Percentiles rank a stretch among this genome's conserved stretches.
Conservation (phyloP, 2,888 invertebrate genomes). For the Drosophila peninsularis region DNA sequence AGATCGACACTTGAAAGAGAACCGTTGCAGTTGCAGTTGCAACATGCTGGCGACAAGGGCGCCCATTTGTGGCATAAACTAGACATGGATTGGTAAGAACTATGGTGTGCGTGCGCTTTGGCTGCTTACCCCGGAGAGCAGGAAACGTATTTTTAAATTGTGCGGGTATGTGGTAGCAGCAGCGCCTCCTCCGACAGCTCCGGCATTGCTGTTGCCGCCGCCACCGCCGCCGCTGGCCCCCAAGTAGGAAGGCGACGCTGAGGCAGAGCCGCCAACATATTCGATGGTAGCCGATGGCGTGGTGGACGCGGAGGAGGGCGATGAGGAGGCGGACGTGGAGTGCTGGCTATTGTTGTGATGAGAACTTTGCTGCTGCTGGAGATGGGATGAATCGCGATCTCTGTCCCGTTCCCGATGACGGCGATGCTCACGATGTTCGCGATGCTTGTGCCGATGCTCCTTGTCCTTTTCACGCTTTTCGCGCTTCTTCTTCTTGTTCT, state of each 20-base stretch:
- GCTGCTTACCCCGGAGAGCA: slow-evolving; percentile 83
- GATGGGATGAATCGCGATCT: slow-evolving; percentile 46
- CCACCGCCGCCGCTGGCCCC: slow-evolving; percentile 40
- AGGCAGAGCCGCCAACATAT: slow-evolving; percentile 74
- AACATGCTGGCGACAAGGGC: slow-evolving; percentile 16
- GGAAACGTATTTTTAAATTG: slow-evolving; percentile 85
- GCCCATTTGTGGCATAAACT: slow-evolving; percentile 15
- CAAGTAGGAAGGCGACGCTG: slow-evolving; percentile 76
- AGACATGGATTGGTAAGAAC: background rate
- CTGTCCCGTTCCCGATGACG: slow-evolving; percentile 65
- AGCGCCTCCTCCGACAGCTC: slow-evolving; percentile 44
- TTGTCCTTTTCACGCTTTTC: slow-evolving; percentile 84
- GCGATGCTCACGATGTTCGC: slow-evolving; percentile 71
- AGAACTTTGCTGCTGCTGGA: slow-evolving; percentile 52
- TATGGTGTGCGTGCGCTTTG: background rate
- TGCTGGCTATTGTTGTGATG: slow-evolving; percentile 71
- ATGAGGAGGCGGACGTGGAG: slow-evolving; percentile 81
- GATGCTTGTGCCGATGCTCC: slow-evolving; percentile 77
- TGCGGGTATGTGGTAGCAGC: slow-evolving; percentile 83
- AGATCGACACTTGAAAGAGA: slow-evolving; percentile 35
- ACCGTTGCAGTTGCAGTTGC: slow-evolving; percentile 9
- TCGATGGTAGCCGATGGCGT: slow-evolving; percentile 78
- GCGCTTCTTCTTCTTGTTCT: slow-evolving; percentile 84
- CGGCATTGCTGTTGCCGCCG: slow-evolving; percentile 38
- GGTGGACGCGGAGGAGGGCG: slow-evolving; percentile 78